Conservation (phyloP, 2,797 vertebrate species). For the Microctenopoma steveboyesi region DNA sequence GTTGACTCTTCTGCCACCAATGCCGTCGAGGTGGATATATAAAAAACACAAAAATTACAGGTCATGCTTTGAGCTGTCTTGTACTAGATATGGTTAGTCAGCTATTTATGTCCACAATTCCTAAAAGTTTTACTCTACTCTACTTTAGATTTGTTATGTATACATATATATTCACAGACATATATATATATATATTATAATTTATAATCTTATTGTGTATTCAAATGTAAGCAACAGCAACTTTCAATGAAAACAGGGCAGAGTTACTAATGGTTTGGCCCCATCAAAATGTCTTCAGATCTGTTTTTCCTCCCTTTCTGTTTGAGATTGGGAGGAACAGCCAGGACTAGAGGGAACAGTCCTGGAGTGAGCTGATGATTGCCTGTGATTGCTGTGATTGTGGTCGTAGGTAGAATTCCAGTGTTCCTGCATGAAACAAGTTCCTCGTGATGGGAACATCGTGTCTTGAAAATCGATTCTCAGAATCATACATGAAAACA, state of each 20-base stretch:
- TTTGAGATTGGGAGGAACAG: slow-evolving; percentile 13
- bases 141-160: neutral
- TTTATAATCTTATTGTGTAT: no score
- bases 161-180: no score
- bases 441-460: slow-evolving; percentile 4
- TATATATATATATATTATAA: no score
- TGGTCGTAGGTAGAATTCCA: neutral
- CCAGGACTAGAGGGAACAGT: slow-evolving; percentile 36
- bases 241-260: neutral
- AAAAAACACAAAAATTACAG: slow-evolving; percentile 43
- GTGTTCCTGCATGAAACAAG: neutral
- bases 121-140: neutral
- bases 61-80: slow-evolving; percentile 28
- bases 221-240: neutral
- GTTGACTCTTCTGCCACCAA: slow-evolving; percentile 36
- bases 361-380: slow-evolving; percentile 33
- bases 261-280: slow-evolving; percentile 1
- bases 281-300: slow-evolving; percentile 4
- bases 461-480: neutral
- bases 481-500: neutral
- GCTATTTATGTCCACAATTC: slow-evolving; percentile 1
- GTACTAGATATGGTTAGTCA: slow-evolving; percentile 6
- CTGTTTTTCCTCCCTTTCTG: neutral
- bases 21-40: slow-evolving; percentile 12
- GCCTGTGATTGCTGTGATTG: slow-evolving; percentile 28